These are phyloP conservation scores for Latheticus oryzae DNA, from an alignment of 2,888 invertebrate genomes.

Conservation along the genomic window DNA sequence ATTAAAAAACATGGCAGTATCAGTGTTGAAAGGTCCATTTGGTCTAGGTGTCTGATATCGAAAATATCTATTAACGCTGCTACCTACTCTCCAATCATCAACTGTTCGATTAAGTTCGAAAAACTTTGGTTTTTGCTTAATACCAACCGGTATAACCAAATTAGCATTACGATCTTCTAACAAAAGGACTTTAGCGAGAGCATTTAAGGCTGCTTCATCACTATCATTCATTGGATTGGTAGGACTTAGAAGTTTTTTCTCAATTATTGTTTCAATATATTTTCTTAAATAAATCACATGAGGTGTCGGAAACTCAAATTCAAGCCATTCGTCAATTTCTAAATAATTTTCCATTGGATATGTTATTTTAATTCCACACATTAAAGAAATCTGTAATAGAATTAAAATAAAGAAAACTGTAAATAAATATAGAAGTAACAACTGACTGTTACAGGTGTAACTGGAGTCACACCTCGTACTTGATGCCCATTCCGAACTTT, in stretches of 20 bases:
- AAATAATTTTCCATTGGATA: constrained; percentile 48
- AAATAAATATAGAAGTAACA: background rate
- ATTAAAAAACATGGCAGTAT: too few species aligned
- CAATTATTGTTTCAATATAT: constrained; percentile 50
- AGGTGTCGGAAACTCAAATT: constrained; percentile 51
- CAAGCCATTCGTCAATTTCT: constrained; percentile 58
- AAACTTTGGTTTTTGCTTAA: constrained; percentile 81
- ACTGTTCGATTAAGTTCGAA: constrained; percentile 59
- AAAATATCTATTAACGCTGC: too few species aligned
- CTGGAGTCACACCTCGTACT: constrained; percentile 82
- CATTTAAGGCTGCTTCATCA: constrained; percentile 58
- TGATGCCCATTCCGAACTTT: constrained; percentile 76
- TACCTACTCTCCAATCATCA: too few species aligned
- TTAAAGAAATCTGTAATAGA: constrained; percentile 51
- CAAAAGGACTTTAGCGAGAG: constrained; percentile 75
- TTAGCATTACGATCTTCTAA: constrained; percentile 79
- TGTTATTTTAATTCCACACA: constrained; percentile 54
- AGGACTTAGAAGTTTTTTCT: constrained; percentile 71
- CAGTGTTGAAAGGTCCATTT: too few species aligned
- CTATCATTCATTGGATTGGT: constrained; percentile 67
- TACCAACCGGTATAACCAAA: constrained; percentile 77
- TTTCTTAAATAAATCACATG: constrained; percentile 50
- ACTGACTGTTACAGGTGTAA: constrained; percentile 82
- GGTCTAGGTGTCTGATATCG: too few species aligned
- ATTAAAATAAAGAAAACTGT: background rate